Base-by-base conservation (phyloP, 2,113 vertebrate species). In the Podiceps cristatus region DNA sequence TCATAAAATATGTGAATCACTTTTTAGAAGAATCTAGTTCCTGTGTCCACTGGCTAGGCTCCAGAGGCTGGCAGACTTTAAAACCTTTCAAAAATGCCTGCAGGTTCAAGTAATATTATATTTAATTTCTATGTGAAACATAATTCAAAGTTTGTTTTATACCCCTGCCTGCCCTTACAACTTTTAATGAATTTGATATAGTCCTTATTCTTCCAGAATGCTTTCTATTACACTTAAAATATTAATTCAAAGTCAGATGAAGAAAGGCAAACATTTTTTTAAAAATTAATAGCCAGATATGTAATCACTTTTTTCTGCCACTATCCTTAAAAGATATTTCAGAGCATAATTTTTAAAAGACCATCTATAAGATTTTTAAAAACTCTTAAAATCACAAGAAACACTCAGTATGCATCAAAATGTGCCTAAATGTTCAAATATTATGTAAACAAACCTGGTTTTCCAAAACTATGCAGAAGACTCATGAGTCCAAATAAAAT, bases 331-430 rank as follows among this genome's bases (percentile, higher is more conserved):
- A 96, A 94, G 82, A n/a, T 50, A 95, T 78, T 79, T 93, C 67
- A 92, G 91, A 96, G 56, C 50, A 74, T 86, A 47, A 66, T 66
- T 90, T 91, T 92, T 84, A 96, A 88, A 95, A 96, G 87, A 97
- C 47, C 55, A 90, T 90, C 88, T 91, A 64, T 73, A 92, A 90
- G 96, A 93, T 95, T 95, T 95, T 98, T 88, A 97, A 95, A 97
- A 97, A 95, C 73, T 96, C 96, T 92, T 92, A 97, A 98, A 98
- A 96, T 93, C 93, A 94, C 90, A 97, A 95, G 96, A 96, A 88
- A 95, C 94, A 95, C 90, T 95, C 44, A 52, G 83, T 97, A 96
- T 84, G 92, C 90, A 95, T 96, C 92, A 95, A 97, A 97, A 96
- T 93, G 85, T 96, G 89, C 97, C 96, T 95, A 97, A 88, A 96